A percentile compares a stretch with the other conserved stretches of the same genome.
phyloP scores from a whole-genome alignment of 2,797 vertebrate species.

The Phrynocephalus forsythii region DNA sequence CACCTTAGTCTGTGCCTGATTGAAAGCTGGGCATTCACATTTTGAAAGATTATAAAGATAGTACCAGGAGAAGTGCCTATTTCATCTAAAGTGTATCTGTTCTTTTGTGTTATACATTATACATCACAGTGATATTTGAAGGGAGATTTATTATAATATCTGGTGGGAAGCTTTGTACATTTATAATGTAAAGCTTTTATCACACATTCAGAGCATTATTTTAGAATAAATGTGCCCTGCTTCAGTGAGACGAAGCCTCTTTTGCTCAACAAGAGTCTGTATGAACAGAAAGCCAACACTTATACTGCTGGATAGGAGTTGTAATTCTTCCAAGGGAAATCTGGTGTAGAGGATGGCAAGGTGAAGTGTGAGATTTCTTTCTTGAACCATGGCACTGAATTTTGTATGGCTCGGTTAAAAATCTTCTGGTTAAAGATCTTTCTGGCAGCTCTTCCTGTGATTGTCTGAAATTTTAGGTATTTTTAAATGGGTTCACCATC shows the following conservation, averaged over 20 bases:
- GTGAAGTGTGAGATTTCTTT: no score
- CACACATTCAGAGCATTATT: slow-evolving; percentile 78
- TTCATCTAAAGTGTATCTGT: slow-evolving; percentile 66
- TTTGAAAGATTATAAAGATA: slow-evolving; percentile 61
- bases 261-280: slow-evolving; percentile 55
- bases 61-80: slow-evolving; percentile 53
- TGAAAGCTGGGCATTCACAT: slow-evolving; percentile 45
- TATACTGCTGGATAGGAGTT: slow-evolving; percentile 18
- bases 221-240: slow-evolving; percentile 66
- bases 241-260: slow-evolving; percentile 57
- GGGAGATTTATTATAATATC: slow-evolving; percentile 73
- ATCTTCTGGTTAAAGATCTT: no score
- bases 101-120: slow-evolving; percentile 76
- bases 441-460: no score
- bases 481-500: no score
- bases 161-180: slow-evolving; percentile 75
- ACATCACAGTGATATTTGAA: slow-evolving; percentile 76
- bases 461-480: no score
- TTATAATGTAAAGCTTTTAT: slow-evolving; percentile 79
- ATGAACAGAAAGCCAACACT: slow-evolving; percentile 35
- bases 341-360: background rate
- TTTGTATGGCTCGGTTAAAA: background rate
- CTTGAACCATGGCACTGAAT: background rate
- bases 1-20: slow-evolving; percentile 49
- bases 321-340: background rate